A percentile compares a stretch with the other conserved stretches of the same genome.
These are phyloP conservation scores for Polydrusus pterygomalis DNA, from an alignment of 2,888 invertebrate species.

Conservation along the genomic window DNA sequence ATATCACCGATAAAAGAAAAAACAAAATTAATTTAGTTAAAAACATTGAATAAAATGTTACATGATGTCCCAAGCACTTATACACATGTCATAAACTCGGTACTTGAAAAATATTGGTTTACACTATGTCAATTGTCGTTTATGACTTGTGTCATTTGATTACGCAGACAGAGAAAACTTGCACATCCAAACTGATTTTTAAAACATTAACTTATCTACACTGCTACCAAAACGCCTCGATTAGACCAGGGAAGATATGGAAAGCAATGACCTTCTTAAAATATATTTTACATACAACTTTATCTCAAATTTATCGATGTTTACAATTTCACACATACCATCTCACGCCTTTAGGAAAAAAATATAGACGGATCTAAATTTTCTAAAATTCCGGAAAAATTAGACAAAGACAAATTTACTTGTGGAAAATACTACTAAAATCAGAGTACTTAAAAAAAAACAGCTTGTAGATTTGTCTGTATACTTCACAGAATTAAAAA, in stretches of 20 bases:
- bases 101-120: slow-evolving; percentile 25
- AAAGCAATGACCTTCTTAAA: no score
- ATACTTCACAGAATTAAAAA: no score
- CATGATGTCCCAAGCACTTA: slow-evolving; percentile 18
- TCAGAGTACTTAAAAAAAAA: no score
- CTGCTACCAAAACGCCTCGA: slow-evolving; percentile 53
- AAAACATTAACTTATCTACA: slow-evolving; percentile 55
- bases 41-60: slow-evolving; percentile 33
- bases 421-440: no score
- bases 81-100: slow-evolving; percentile 17
- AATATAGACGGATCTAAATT: no score
- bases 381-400: background rate
- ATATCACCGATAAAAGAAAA: slow-evolving; percentile 59
- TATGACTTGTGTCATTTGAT: slow-evolving; percentile 18
- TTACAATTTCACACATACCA: no score
- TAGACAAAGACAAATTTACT: no score
- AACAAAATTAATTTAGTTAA: slow-evolving; percentile 54
- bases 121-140: slow-evolving; percentile 16
- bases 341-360: no score
- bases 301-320: no score
- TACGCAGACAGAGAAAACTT: slow-evolving; percentile 47
- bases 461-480: no score
- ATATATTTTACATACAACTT: no score
- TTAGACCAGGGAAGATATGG: slow-evolving; percentile 22
- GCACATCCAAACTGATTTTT: slow-evolving; percentile 49